A percentile compares a stretch with the other conserved stretches of the same genome.
These are phyloP conservation scores for Sinocyclocheilus maitianheensis DNA, from an alignment of 2,113 vertebrate genomes.

Conservation along the genomic window DNA sequence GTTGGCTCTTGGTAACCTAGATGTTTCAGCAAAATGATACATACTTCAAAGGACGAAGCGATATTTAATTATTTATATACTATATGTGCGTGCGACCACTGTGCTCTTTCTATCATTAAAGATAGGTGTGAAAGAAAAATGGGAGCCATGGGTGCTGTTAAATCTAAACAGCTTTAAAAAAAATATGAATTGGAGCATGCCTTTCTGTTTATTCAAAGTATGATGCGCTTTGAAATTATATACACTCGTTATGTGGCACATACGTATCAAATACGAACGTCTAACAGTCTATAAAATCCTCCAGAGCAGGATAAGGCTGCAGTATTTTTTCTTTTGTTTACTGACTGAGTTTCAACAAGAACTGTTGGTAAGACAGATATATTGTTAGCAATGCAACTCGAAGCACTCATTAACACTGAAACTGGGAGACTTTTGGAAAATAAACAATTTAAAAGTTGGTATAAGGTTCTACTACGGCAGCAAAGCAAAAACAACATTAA, in stretches of 20 bases:
- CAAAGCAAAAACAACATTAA: neutral
- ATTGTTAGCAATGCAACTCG: neutral
- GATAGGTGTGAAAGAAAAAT: constrained; percentile 20
- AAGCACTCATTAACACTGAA: neutral
- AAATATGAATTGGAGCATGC: constrained; percentile 6
- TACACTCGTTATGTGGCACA: neutral
- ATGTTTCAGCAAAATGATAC: constrained; percentile 35
- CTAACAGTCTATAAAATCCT: neutral
- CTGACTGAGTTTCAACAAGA: neutral
- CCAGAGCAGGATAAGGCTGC: neutral
- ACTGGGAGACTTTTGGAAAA: constrained; percentile 2
- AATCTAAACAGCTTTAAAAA: neutral
- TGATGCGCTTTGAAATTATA: neutral
- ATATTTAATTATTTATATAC: neutral
- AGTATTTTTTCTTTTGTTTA: neutral
- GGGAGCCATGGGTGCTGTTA: neutral
- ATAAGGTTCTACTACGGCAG: neutral
- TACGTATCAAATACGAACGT: neutral
- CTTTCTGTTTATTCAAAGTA: constrained; percentile 15
- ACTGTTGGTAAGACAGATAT: neutral
- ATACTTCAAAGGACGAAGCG: constrained; percentile 23
- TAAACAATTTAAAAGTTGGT: neutral
- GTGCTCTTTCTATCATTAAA: constrained; percentile 24
- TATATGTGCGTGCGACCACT: neutral
- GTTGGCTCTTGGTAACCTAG: constrained; percentile 36